Percentiles rank a stretch among this genome's conserved stretches.
Conservation (phyloP, 1,140 invertebrate genomes). For the Coelopa frigida region DNA sequence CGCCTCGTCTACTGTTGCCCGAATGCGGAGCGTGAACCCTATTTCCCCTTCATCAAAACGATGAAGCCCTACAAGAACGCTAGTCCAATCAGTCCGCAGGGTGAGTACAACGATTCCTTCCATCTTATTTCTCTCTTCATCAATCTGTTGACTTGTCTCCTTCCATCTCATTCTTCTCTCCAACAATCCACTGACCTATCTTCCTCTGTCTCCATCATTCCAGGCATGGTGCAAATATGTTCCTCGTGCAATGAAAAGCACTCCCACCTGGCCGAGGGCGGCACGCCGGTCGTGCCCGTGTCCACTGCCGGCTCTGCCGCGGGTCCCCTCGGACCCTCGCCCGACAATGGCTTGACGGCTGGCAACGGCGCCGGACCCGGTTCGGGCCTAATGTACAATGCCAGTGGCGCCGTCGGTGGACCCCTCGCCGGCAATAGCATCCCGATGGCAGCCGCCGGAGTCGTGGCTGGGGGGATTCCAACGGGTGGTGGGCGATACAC, state of each 20-base stretch:
- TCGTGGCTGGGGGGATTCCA: conserved; percentile 8
- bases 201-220: background rate
- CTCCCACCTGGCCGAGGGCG: conserved; percentile 33
- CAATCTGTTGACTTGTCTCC: background rate
- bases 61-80: conserved; percentile 72
- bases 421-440: conserved; percentile 7
- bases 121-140: background rate
- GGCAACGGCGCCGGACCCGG: conserved; percentile 6
- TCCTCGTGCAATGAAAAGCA: conserved; percentile 58
- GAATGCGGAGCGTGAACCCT: conserved; percentile 77
- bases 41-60: conserved; percentile 77
- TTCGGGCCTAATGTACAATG: too few species aligned
- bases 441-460: conserved; percentile 15
- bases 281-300: too few species aligned
- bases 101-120: conserved; percentile 33
- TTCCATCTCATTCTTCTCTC: background rate
- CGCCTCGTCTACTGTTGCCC: conserved; percentile 75
- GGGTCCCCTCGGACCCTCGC: too few species aligned
- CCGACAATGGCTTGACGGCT: too few species aligned
- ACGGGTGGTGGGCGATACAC: conserved; percentile 30
- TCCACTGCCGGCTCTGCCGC: too few species aligned
- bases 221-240: conserved; percentile 76
- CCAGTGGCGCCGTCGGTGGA: conserved; percentile 2
- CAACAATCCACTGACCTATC: background rate
- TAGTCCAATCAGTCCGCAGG: conserved; percentile 73